Percentiles rank a stretch among this genome's conserved stretches.
Conservation (phyloP, 1,140 invertebrate genomes). For the Meloidogyne exigua region DNA sequence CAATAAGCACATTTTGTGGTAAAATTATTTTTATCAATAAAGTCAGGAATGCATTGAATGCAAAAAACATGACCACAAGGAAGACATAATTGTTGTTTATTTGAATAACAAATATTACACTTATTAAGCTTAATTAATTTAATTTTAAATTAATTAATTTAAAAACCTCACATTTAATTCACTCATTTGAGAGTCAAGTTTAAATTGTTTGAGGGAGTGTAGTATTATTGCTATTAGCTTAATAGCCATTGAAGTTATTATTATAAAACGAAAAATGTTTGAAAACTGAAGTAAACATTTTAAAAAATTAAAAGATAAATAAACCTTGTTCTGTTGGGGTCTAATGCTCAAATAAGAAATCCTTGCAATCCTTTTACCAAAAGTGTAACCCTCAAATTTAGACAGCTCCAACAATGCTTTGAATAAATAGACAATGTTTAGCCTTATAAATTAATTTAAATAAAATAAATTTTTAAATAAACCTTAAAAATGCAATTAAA, state of each 20-base stretch:
- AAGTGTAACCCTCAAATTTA: neutral
- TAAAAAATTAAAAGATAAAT: neutral
- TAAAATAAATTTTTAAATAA: neutral
- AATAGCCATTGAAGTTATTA: neutral
- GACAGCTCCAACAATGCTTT: neutral
- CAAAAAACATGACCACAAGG: neutral
- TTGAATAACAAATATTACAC: slow-evolving; percentile 3
- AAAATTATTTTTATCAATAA: slow-evolving; percentile 3
- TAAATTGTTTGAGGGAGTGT: neutral
- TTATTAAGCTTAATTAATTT: neutral
- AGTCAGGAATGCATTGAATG: neutral
- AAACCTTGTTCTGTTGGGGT: neutral
- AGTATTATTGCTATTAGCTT: neutral
- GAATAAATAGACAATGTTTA: neutral
- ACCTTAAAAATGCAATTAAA: neutral
- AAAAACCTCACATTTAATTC: neutral
- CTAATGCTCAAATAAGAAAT: neutral
- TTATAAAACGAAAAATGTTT: neutral
- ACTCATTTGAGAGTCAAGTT: neutral
- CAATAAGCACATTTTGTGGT: slow-evolving; percentile 1
- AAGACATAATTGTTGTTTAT: slow-evolving; percentile 1
- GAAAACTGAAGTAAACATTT: neutral
- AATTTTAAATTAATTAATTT: neutral
- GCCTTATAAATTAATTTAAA: neutral
- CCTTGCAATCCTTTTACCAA: neutral